These are phyloP conservation scores for Leptothorax acervorum DNA, from an alignment of 2,888 invertebrate genomes.

Conservation along the genomic window DNA sequence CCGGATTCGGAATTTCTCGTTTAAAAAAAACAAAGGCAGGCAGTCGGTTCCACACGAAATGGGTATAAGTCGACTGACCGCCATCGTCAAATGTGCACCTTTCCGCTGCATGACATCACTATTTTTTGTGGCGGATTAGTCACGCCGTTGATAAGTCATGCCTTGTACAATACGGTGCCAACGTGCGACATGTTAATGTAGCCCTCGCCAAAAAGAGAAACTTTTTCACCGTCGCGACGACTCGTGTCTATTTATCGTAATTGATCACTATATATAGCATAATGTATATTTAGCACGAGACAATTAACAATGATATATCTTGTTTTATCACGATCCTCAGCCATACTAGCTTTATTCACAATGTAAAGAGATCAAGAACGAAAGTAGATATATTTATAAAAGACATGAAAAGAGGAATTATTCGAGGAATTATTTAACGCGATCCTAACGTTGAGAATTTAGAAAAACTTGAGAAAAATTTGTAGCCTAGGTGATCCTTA, in stretches of 20 bases:
- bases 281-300: neutral
- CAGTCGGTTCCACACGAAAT: neutral
- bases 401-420: neutral
- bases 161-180: slow-evolving; percentile 13
- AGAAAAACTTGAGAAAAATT: neutral
- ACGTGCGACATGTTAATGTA: neutral
- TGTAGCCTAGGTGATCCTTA: neutral
- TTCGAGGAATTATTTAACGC: neutral
- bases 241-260: slow-evolving; percentile 2
- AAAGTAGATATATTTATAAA: no score
- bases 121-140: slow-evolving; percentile 67
- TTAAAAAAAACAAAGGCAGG: neutral
- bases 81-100: slow-evolving; percentile 26
- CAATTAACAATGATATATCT: neutral
- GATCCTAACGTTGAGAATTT: neutral
- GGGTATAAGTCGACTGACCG: neutral
- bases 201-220: slow-evolving; percentile 4
- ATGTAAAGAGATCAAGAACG: no score
- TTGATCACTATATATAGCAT: neutral
- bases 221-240: neutral
- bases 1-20: slow-evolving; percentile 9
- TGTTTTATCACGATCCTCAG: neutral
- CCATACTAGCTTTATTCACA: neutral
- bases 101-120: slow-evolving; percentile 61
- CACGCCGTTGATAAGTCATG: slow-evolving; percentile 59